A percentile compares a stretch with the other conserved stretches of the same genome.
Evolutionary conservation across 2,113 vertebrate genomes (phyloP).

Genomic region (Cariama cristata): DNA sequence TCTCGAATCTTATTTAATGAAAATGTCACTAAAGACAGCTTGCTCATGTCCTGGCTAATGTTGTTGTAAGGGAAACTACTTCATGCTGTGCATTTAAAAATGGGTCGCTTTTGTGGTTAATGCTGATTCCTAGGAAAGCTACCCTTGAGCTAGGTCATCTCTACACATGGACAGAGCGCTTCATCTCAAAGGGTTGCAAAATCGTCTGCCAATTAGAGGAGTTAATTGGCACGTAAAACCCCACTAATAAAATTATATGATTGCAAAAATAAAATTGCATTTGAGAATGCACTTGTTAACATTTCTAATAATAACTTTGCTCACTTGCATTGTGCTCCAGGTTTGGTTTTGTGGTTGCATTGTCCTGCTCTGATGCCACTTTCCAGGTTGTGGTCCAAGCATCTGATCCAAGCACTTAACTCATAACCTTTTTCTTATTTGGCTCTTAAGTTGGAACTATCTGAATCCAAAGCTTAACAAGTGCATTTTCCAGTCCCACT

Average conservation of each 20-base stretch:
- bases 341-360: background rate
- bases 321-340: rapidly evolving
- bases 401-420: background rate
- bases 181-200: background rate
- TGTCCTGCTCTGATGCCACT: background rate
- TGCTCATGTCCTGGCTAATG: background rate
- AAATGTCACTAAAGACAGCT: background rate
- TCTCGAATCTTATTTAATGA: background rate
- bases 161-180: rapidly evolving
- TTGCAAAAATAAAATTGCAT: background rate
- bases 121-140: background rate
- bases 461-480: background rate
- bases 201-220: rapidly evolving
- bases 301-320: background rate
- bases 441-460: rapidly evolving
- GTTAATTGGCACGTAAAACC: background rate
- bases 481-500: rapidly evolving
- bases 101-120: rapidly evolving
- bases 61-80: background rate
- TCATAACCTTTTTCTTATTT: background rate
- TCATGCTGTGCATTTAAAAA: background rate
- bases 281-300: rapidly evolving
- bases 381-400: background rate
- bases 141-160: background rate
- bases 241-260: rapidly evolving